Percentiles rank a stretch among this genome's conserved stretches.
Conservation (phyloP, 1,140 invertebrate genomes). For the Drosophila ananassae region DNA sequence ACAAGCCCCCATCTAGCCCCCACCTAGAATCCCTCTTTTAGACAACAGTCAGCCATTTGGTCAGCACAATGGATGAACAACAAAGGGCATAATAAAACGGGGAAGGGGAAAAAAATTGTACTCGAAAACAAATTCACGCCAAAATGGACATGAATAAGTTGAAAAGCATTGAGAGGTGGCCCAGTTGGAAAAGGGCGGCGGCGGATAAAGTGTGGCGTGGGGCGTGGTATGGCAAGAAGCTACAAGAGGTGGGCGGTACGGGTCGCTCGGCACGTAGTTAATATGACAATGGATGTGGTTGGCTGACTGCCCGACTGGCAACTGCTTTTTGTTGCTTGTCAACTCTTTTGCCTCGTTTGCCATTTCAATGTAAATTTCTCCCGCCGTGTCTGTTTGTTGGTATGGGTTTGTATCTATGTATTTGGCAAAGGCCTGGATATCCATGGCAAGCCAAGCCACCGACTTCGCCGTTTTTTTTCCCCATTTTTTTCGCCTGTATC, state of each 20-base stretch:
- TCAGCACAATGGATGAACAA: slow-evolving; percentile 59
- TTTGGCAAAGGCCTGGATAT: slow-evolving; percentile 31
- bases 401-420: slow-evolving; percentile 2
- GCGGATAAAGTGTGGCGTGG: too few species aligned
- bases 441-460: slow-evolving; percentile 33
- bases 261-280: slow-evolving; percentile 55
- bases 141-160: slow-evolving; percentile 80
- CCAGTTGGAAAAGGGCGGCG: neutral
- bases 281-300: slow-evolving; percentile 67
- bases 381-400: slow-evolving; percentile 12
- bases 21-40: slow-evolving; percentile 5
- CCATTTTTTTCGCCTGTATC: slow-evolving; percentile 20
- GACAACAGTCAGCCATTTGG: slow-evolving; percentile 60
- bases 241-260: slow-evolving; percentile 15
- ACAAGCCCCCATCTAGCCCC: neutral
- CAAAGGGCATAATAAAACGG: slow-evolving; percentile 30
- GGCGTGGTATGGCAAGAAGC: slow-evolving; percentile 1
- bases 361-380: slow-evolving; percentile 60
- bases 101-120: slow-evolving; percentile 37
- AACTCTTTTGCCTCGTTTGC: slow-evolving; percentile 52
- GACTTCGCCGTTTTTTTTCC: slow-evolving; percentile 2
- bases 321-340: slow-evolving; percentile 62
- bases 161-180: slow-evolving; percentile 61
- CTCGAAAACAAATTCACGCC: slow-evolving; percentile 71
- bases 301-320: slow-evolving; percentile 54